Base-by-base conservation (phyloP, 2,888 invertebrate species). In the Limnephilus lunatus region DNA sequence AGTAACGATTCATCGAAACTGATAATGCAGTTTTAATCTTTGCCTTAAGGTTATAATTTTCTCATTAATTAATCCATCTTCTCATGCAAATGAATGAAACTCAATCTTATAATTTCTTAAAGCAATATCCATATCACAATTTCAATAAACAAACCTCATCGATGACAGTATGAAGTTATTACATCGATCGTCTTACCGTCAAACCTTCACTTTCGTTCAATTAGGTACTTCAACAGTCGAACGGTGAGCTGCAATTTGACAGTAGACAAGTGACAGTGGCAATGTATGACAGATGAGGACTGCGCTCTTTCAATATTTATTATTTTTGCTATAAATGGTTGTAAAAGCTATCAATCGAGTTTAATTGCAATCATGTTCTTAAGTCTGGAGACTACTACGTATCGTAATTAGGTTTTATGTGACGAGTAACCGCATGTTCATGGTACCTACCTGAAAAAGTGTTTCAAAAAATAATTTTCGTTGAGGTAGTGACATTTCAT, bases 191-290 rank as follows among this genome's bases (percentile, higher is more conserved):
- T 25, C 68, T 68, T 68, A 68, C 19, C 25, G 9, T n/a, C 68
- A 2, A 68, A 68, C 68, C 68, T 68, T 68, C 68, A 68, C 68
- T 68, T 68, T 68, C 68, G 25, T 25, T 68, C 68, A 68, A n/a
- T 25, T 9, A 19, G 53, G 53, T 53, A 68, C 68, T n/a, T 68
- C 25, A 68, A 68, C 68, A n/a, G 68, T n/a, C 68, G 25, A 68
- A n/a, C 68, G 7, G 25, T 9, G 19, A 68, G 25, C 25, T 83
- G 25, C 83, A 35, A 11, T 83, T 35, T 32, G 83, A 83, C 83
- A 83, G 32, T 35, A 39, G 35, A 25, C 35, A 83, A 83, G 83
- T 83, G 83, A 83, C 83, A 31, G 83, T n/a, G 32, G 83, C 83
- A 83, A 53, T 35, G 5, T 35, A 19, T 35, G 83, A 83, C 25